Base-by-base conservation (phyloP, 2,797 vertebrate genomes). In the Urophycis tenuis region DNA sequence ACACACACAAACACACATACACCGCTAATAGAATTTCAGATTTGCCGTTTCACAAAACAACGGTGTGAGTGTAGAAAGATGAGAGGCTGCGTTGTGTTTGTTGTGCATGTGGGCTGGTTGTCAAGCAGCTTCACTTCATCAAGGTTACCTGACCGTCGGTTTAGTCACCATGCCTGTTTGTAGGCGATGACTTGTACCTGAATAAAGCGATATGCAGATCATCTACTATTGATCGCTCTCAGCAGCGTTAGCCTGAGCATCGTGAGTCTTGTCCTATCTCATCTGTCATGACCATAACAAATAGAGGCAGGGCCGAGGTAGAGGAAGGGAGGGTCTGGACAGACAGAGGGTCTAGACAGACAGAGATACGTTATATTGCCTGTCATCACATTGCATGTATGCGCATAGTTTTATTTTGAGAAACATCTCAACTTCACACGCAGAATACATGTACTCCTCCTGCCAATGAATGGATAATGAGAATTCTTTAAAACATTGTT, bases 141-240 rank as follows among this genome's bases (percentile, higher is more conserved):
- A 88, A 90, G 85, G 85, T 87, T 82, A 87, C 82, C 85, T 84
- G 78, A 86, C 84, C 85, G 86, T 88, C 72, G 78, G 36, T 39
- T 71, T 76, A 36, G 72, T 85, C 53, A 69, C 33, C 4, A 41
- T 30, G 29, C 75, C 72, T 80, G 89, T 88, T 85, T 81, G 88
- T 22, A 85, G 79, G 87, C 85, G 89, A 90, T 87, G 39, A 81
- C 77, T 73, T 80, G 72, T 74, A 74, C 31, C 79, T 73, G 84
- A 0, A 85, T 80, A 70, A 86, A 83, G 49, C 25, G 45, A 73
- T 81, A 71, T 77, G 60, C 14, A 29, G 77, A 81, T 80, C 77
- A 72, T 71, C 53, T 71, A 64, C 25, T 75, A 73, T 64, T 67
- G 77, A 36, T 76, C 7, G 73, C 33, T 29, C 1, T 35, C 31